Conservation (phyloP, 2,113 vertebrate species). For the Aptenodytes patagonicus region DNA sequence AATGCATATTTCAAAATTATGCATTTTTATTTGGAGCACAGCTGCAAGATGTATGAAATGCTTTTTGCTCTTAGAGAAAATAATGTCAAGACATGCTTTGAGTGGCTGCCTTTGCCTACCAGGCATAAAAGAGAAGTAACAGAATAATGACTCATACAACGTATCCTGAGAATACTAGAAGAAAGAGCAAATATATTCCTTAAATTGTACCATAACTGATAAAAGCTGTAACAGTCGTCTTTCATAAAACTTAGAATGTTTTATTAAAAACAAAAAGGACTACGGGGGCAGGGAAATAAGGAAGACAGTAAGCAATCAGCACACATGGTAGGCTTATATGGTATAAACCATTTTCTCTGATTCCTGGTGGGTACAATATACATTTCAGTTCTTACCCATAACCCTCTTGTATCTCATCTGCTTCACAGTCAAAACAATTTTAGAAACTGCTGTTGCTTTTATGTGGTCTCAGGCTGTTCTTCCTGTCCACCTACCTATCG, state of each 20-base stretch:
- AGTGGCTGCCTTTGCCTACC: neutral
- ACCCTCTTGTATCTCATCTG: constrained; percentile 45
- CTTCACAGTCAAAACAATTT: constrained; percentile 28
- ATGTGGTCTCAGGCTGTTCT: constrained; percentile 26
- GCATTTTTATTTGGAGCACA: neutral
- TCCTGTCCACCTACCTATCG: constrained; percentile 2
- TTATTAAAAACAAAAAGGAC: constrained; percentile 25
- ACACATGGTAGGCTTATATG: constrained; percentile 11
- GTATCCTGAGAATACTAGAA: neutral
- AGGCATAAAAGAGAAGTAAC: neutral
- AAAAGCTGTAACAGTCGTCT: neutral
- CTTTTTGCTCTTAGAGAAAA: neutral
- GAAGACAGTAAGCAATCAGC: neutral
- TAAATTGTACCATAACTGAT: constrained; percentile 6
- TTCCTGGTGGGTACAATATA: neutral
- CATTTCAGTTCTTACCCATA: neutral
- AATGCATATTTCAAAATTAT: neutral
- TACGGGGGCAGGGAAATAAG: neutral
- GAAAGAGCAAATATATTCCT: constrained; percentile 8
- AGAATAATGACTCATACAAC: neutral
- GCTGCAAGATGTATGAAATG: neutral
- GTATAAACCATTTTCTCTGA: neutral
- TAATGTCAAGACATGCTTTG: neutral
- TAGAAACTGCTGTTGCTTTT: constrained; percentile 25
- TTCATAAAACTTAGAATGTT: neutral